These are phyloP conservation scores for Eumacrocentrus americanus DNA, from an alignment of 2,888 invertebrate species.

Conservation along the genomic window DNA sequence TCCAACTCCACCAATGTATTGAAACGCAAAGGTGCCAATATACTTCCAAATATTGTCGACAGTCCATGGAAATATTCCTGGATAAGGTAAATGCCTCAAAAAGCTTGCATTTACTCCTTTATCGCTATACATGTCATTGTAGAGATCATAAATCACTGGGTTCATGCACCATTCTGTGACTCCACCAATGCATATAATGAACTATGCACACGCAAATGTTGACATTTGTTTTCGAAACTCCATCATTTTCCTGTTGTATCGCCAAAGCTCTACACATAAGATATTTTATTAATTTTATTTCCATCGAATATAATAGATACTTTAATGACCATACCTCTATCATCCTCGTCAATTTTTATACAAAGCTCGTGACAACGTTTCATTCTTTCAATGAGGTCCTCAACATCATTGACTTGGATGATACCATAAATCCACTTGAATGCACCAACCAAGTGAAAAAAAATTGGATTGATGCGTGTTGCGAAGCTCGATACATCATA, in stretches of 20 bases:
- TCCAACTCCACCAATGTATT: constrained; percentile 38
- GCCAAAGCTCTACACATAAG: constrained; percentile 10
- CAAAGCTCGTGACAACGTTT: constrained; percentile 40
- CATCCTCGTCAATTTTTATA: constrained; percentile 29
- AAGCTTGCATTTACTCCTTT: constrained; percentile 6
- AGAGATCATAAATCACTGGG: constrained; percentile 37
- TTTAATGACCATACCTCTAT: no score
- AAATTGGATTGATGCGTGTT: constrained; percentile 34
- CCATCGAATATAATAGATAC: no score
- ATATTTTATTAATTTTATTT: no score
- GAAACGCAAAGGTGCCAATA: constrained; percentile 35
- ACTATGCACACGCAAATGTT: constrained; percentile 38
- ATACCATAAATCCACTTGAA: constrained; percentile 44
- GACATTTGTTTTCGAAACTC: constrained; percentile 24
- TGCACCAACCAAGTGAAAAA: constrained; percentile 40
- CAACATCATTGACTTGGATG: constrained; percentile 30
- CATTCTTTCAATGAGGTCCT: constrained; percentile 30
- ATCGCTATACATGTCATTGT: constrained; percentile 1
- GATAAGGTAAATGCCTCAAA: constrained; percentile 36
- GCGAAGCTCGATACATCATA: constrained; percentile 35
- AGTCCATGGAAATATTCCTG: constrained; percentile 41
- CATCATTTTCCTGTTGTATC: constrained; percentile 14
- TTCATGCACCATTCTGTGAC: constrained; percentile 42
- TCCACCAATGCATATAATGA: constrained; percentile 36
- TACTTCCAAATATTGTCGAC: constrained; percentile 32